Conservation (phyloP, 2,797 vertebrate species). For the Morus bassanus region DNA sequence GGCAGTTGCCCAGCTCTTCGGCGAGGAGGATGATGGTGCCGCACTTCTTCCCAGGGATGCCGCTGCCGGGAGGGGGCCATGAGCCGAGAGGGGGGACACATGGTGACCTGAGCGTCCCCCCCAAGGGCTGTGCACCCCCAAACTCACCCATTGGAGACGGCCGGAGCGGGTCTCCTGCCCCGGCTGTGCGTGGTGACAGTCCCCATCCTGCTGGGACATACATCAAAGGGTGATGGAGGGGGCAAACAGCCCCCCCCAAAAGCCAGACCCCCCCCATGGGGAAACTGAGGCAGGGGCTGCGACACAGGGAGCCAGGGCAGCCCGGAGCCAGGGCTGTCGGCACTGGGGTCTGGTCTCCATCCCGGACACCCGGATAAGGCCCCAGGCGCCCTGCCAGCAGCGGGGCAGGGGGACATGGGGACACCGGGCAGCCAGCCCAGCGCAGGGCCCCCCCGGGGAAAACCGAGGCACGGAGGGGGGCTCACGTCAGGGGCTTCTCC, state of each 20-base stretch:
- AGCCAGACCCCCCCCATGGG: neutral
- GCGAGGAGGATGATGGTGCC: constrained; percentile 89
- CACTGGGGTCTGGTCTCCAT: neutral
- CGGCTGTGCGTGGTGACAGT: neutral
- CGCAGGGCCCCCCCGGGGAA: neutral
- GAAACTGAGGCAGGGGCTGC: neutral
- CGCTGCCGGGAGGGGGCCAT: constrained; percentile 70
- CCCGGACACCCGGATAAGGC: neutral
- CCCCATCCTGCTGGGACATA: constrained; percentile 41
- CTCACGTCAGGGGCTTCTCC: constrained; percentile 94
- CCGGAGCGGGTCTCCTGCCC: neutral
- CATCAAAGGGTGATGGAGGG: neutral
- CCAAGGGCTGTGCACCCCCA: neutral
- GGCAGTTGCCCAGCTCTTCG: constrained; percentile 92
- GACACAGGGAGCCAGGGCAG: neutral
- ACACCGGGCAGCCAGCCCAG: neutral
- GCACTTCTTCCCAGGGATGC: constrained; percentile 90
- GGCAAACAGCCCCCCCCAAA: neutral
- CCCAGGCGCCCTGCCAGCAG: accelerated
- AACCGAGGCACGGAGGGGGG: neutral
- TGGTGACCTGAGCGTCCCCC: neutral
- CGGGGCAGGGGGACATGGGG: neutral
- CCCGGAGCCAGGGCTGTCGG: neutral
- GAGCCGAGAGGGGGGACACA: neutral
- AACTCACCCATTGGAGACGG: constrained; percentile 42